A percentile compares a stretch with the other conserved stretches of the same genome.
These are phyloP conservation scores for Erpobdella octoculata DNA, from an alignment of 2,888 invertebrate species.

Conservation along the genomic window DNA sequence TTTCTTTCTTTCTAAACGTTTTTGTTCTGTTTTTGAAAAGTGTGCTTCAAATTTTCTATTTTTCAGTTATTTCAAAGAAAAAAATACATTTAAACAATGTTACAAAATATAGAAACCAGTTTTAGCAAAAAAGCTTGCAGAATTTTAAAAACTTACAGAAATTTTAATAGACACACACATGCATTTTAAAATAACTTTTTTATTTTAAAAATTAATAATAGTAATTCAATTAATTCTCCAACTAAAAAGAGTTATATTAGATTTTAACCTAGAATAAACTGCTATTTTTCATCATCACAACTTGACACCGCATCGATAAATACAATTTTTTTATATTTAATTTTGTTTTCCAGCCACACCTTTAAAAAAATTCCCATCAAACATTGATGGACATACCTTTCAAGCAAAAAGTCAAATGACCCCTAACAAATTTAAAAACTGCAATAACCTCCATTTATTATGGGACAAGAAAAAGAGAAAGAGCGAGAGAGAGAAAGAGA, in stretches of 20 bases:
- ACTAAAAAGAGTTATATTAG: too few relatives aligned
- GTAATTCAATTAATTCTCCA: neutral
- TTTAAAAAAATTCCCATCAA: neutral
- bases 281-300: neutral
- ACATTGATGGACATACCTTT: too few relatives aligned
- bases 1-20: neutral
- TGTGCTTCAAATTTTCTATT: neutral
- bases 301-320: neutral
- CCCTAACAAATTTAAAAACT: too few relatives aligned
- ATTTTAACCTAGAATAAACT: too few relatives aligned
- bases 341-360: neutral
- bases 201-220: neutral
- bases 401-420: too few relatives aligned
- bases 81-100: neutral
- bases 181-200: neutral
- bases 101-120: neutral
- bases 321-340: neutral
- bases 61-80: neutral
- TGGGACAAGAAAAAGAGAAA: too few relatives aligned
- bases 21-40: neutral
- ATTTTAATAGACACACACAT: too few relatives aligned
- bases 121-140: too few relatives aligned
- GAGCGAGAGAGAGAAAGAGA: too few relatives aligned
- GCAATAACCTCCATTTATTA: too few relatives aligned
- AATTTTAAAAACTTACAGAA: too few relatives aligned